Evolutionary conservation across 2,113 vertebrate genomes (phyloP).

Genomic region (Alces alces): DNA sequence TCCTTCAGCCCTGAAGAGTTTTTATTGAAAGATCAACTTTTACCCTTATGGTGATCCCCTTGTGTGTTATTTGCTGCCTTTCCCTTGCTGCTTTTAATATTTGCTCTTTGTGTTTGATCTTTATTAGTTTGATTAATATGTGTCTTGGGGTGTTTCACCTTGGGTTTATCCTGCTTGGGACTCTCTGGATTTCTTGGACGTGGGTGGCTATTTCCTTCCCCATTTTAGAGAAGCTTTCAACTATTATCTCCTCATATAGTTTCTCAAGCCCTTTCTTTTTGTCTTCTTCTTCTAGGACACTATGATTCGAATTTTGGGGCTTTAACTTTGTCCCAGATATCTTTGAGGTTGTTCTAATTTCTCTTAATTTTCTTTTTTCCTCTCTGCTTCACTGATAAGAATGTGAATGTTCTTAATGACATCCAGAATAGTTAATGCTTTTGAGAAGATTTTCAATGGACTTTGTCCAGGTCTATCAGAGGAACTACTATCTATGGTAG

Average conservation of each 20-base stretch:
- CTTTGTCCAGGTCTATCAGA: background rate
- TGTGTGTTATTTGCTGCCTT: background rate
- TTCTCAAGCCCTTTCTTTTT: background rate
- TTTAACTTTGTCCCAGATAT: background rate
- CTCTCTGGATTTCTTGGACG: background rate
- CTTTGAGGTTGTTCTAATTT: background rate
- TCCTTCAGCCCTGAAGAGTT: background rate
- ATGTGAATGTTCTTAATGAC: background rate
- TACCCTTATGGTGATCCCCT: background rate
- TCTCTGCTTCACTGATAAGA: background rate
- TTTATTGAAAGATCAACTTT: background rate
- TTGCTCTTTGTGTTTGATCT: background rate
- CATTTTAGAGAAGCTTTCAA: background rate
- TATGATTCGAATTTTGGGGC: background rate
- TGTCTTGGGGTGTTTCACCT: background rate
- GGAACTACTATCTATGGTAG: background rate
- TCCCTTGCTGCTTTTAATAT: background rate
- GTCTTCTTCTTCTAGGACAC: background rate
- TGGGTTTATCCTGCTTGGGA: background rate
- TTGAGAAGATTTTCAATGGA: background rate
- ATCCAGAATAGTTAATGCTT: background rate
- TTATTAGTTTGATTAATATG: background rate
- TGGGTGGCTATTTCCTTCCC: background rate
- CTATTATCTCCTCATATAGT: background rate
- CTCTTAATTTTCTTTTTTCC: background rate